Evolutionary conservation across 2,113 vertebrate genomes (phyloP).

Genomic region (Melozone crissalis): DNA sequence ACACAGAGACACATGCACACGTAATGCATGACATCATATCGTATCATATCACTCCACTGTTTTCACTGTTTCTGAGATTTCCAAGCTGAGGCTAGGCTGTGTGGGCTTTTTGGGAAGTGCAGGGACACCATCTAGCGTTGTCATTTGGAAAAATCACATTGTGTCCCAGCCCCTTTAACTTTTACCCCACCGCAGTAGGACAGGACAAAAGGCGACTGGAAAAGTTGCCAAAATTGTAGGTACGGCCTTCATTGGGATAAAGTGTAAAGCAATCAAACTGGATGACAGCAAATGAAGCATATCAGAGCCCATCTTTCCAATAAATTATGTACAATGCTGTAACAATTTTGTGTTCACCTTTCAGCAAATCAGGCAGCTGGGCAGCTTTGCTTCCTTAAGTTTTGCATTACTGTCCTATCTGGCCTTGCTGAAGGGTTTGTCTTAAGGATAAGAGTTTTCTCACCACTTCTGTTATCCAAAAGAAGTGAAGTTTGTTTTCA

Average conservation of each 20-base stretch:
- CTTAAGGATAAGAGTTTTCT: neutral
- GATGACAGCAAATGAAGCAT: neutral
- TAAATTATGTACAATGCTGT: accelerated
- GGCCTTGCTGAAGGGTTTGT: neutral
- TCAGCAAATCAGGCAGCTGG: neutral
- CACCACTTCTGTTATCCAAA: neutral
- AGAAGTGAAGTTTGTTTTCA: neutral
- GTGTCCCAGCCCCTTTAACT: neutral
- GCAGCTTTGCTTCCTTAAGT: neutral
- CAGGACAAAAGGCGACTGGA: neutral
- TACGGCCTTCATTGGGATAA: accelerated
- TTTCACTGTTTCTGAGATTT: neutral
- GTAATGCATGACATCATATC: neutral
- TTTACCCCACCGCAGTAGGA: neutral
- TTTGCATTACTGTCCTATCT: neutral
- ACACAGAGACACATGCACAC: no score
- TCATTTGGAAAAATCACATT: neutral
- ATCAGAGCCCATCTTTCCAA: neutral
- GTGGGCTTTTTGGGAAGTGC: neutral
- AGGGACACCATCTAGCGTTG: slow-evolving; percentile 54
- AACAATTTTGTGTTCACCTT: neutral
- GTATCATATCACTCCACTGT: neutral
- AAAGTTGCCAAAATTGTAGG: accelerated
- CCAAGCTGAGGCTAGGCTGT: neutral
- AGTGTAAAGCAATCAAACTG: accelerated